Conservation (phyloP, 1,140 invertebrate species). For the Ridgeia piscesae region DNA sequence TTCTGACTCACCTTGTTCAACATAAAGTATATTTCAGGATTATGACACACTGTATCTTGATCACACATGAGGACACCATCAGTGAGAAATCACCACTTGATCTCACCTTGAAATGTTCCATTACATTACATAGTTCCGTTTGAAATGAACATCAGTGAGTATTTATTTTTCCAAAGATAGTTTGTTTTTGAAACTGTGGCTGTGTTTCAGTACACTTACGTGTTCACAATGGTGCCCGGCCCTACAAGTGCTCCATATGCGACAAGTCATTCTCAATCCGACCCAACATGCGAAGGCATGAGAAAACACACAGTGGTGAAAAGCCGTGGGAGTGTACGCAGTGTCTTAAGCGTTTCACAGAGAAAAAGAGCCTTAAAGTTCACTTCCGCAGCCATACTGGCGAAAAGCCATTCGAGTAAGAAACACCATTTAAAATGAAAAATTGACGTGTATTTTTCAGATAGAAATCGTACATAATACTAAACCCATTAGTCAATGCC, state of each 20-base stretch:
- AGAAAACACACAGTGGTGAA: slow-evolving; percentile 89
- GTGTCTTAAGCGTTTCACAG: slow-evolving; percentile 89
- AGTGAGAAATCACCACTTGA: too few relatives aligned
- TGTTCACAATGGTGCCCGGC: slow-evolving; percentile 48
- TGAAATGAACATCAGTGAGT: not conserved
- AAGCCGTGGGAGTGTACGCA: slow-evolving; percentile 88
- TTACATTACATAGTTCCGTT: not conserved
- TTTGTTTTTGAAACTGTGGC: not conserved
- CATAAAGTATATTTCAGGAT: too few relatives aligned
- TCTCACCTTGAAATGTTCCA: not conserved
- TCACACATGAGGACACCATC: too few relatives aligned
- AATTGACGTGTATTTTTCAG: too few relatives aligned
- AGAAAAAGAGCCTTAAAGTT: slow-evolving; percentile 90
- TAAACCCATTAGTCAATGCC: too few relatives aligned
- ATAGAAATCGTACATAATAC: too few relatives aligned
- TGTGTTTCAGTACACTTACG: not conserved
- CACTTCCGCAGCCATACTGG: slow-evolving; percentile 96
- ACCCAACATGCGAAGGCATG: slow-evolving; percentile 87
- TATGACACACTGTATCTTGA: too few relatives aligned
- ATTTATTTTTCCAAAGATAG: not conserved
- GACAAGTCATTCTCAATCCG: slow-evolving; percentile 87
- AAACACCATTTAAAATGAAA: not conserved
- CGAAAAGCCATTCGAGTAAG: slow-evolving; percentile 94
- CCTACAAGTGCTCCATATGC: slow-evolving; percentile 94
- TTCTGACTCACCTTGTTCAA: too few relatives aligned